A percentile compares a stretch with the other conserved stretches of the same genome.
Conservation (phyloP, 2,888 invertebrate species). For the Tipula helvola region DNA sequence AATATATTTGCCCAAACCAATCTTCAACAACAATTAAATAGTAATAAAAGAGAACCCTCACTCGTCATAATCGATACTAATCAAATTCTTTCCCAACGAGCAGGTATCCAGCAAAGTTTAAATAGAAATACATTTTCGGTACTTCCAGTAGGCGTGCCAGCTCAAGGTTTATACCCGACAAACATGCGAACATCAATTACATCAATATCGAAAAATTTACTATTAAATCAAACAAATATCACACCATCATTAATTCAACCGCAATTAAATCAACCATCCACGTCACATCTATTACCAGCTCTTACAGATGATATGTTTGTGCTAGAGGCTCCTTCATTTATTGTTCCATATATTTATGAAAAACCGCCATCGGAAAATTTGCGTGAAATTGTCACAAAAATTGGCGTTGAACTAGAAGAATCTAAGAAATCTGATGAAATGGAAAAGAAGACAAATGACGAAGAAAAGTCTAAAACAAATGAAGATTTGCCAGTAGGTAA, state of each 20-base stretch:
- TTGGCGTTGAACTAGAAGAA: slow-evolving; percentile 51
- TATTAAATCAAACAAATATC: slow-evolving; percentile 27
- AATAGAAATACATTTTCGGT: slow-evolving; percentile 21
- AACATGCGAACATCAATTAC: slow-evolving; percentile 46
- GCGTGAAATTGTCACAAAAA: slow-evolving; percentile 53
- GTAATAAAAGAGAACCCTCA: slow-evolving; percentile 53
- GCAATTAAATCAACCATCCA: slow-evolving; percentile 34
- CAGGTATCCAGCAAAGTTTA: slow-evolving; percentile 24
- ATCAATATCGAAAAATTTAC: slow-evolving; percentile 32
- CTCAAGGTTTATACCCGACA: slow-evolving; percentile 51
- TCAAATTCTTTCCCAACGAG: slow-evolving; percentile 40
- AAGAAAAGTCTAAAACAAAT: slow-evolving; percentile 22
- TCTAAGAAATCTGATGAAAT: slow-evolving; percentile 42
- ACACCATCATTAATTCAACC: slow-evolving; percentile 25
- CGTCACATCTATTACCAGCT: slow-evolving; percentile 60
- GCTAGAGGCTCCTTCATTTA: slow-evolving; percentile 84
- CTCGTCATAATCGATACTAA: slow-evolving; percentile 70
- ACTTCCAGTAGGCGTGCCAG: slow-evolving; percentile 40
- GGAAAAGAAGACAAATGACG: slow-evolving; percentile 27
- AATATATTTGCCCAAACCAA: neutral
- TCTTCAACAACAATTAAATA: neutral
- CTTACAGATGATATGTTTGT: slow-evolving; percentile 87
- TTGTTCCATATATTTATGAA: slow-evolving; percentile 87
- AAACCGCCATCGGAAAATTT: slow-evolving; percentile 72
- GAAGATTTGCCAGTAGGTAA: slow-evolving; percentile 17